Evolutionary conservation across 1,140 invertebrate species (phyloP).

Genomic region (Aporrectodea caliginosa): DNA sequence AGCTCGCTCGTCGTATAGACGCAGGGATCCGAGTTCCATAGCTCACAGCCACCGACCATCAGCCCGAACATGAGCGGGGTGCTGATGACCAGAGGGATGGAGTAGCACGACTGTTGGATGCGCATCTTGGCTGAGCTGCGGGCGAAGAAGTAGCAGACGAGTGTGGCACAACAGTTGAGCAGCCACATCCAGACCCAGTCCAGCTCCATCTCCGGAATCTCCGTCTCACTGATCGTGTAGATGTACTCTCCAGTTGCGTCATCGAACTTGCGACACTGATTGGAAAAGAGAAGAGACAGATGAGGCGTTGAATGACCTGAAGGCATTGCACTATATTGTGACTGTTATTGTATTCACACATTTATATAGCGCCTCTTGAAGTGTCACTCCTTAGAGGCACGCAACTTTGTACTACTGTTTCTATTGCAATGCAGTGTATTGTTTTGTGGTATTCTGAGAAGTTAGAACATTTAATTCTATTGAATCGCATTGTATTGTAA

Average conservation of each 20-base stretch:
- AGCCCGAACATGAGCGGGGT: conserved; percentile 44
- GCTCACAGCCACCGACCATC: conserved; percentile 39
- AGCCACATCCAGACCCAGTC: conserved; percentile 42
- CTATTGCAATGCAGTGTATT: too few relatives aligned
- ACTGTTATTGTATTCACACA: too few relatives aligned
- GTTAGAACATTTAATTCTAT: too few relatives aligned
- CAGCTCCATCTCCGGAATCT: neutral
- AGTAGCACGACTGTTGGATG: conserved; percentile 48
- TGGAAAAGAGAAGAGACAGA: neutral
- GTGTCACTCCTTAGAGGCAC: too few relatives aligned
- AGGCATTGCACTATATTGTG: too few relatives aligned
- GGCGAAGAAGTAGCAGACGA: conserved; percentile 49
- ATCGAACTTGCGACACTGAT: neutral
- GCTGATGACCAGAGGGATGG: conserved; percentile 40
- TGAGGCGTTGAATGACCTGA: too few relatives aligned
- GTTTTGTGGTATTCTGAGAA: too few relatives aligned
- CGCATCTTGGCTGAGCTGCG: conserved; percentile 50
- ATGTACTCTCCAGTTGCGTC: neutral
- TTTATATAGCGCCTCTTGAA: too few relatives aligned
- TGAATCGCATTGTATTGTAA: too few relatives aligned
- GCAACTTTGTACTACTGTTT: too few relatives aligned
- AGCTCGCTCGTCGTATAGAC: neutral
- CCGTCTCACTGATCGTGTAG: neutral
- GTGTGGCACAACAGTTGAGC: conserved; percentile 42
- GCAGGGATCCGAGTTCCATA: conserved; percentile 18